Evolutionary conservation across 2,797 vertebrate genomes (phyloP), one percentile per base, ranked within the genome.

Genomic region (Coreius guichenoti): DNA sequence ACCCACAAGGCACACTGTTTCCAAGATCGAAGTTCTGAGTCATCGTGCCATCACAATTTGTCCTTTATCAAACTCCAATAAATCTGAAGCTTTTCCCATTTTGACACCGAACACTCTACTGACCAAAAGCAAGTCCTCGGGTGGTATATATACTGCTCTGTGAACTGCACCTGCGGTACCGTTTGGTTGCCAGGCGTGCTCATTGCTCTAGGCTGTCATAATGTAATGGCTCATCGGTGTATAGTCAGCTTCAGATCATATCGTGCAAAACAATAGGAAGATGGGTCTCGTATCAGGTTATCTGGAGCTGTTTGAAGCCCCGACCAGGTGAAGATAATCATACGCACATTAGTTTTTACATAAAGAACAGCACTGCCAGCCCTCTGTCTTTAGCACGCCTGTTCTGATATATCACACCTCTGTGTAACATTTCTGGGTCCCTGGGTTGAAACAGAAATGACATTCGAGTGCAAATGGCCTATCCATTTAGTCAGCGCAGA

Each of bases 401-500:
- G 69, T 49, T 85, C 76, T 75, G 80, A 85, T 89, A 26, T 51
- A 81, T 77, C 29, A 36, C 49, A 47, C 70, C 51, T 51, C 72
- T 70, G 65, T 75, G 77, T 21, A 68, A 49, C 56, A 69, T 80
- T 84, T 81, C 54, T 61, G 45, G 63, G 54, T 84, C 49, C 65
- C 84, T 83, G 81, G 58, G 84, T 80, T 54, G 56, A 86, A 84
- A 77, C 77, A 56, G 54, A 85, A 85, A 70, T 81, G 79, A 87
- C 86, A 79, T 85, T 89, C 56, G 69, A 74, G 56, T 68, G 56
- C 80, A 77, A 89, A 87, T 82, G 83, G 68, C 69, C 82, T 56
- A 81, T 88, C 79, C 79, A 69, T 87, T 87, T 87, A 73, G 72
- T 74, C 67, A 61, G 56, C 21, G 7, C 67, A 12, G 72, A 84